Base-by-base conservation (phyloP, 2,888 invertebrate species). In the Andrena camellia region DNA sequence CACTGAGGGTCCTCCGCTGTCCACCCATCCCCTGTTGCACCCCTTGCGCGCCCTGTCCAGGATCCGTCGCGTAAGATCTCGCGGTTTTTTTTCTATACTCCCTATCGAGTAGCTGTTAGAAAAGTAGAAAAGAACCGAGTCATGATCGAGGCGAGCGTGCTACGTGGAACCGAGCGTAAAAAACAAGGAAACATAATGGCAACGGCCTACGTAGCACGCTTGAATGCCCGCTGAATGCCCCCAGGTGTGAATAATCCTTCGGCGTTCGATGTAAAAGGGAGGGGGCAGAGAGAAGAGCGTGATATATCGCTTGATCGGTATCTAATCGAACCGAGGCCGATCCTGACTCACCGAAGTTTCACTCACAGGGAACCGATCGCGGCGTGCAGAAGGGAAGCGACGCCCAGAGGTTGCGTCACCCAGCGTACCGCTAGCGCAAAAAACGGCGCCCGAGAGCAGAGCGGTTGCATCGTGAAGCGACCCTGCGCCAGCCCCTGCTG, bases 1-100 rank as follows among this genome's bases (percentile, higher is more conserved):
- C 93, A 0, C 80, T 93, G 4, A 92, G 90, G 75, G 93, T 93
- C 23, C 69, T 93, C 69, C 88, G 89, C 23, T 90, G 90, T 79
- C 90, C 92, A 13, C 90, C 91, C 6, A 86, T 89, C 13, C 88
- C 89, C 2, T 91, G 90, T 29, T 91, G 88, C 50, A 78, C 83
- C 13, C 90, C 92, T 13, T 91, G 92, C 31, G 81, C 83, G 7
- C 90, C 91, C 26, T 89, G 88, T 78, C 82, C 84, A 7, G 57
- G 42, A 48, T 67, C 68, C 3, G n/a, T 31, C 31, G 52, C 77
- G 86, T 86, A 74, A 74, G 72, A 59, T 42, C n/a, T 71, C 29
- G 13, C 1, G 26, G n/a, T n/a, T 2, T 3, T 13, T 10, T 31
- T 0, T 17, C 20, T 57, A 23, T 0, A n/a, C 54, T 57, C 23